A percentile compares a stretch with the other conserved stretches of the same genome.
Conservation (phyloP, 2,888 invertebrate species). For the Pyralis farinalis region DNA sequence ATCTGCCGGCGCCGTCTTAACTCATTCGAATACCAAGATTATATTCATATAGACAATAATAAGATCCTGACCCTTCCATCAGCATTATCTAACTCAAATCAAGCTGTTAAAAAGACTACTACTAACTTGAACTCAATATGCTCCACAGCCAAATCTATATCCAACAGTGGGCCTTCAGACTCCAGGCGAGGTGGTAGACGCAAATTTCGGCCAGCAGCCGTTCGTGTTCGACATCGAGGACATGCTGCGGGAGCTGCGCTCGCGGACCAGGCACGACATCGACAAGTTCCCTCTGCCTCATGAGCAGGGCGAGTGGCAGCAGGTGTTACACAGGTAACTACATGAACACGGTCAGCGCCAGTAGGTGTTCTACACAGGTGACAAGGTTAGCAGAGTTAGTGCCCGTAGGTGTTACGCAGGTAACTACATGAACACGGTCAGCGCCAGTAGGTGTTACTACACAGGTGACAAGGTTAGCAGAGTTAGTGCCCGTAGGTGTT, state of each 20-base stretch:
- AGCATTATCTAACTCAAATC: too few species aligned
- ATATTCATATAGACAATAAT: too few species aligned
- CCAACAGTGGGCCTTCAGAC: conserved; percentile 99
- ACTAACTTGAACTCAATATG: too few species aligned
- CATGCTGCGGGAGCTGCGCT: conserved; percentile 95
- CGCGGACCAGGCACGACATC: conserved; percentile 90
- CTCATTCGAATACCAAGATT: too few species aligned
- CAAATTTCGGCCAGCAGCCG: conserved; percentile 98
- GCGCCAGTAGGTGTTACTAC: too few species aligned
- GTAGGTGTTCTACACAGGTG: too few species aligned
- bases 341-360: too few species aligned
- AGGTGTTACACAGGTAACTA: conserved; percentile 91
- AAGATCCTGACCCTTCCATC: too few species aligned
- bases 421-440: too few species aligned
- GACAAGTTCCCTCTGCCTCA: conserved; percentile 93
- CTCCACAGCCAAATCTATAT: conserved; percentile 92
- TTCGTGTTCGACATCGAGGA: conserved; percentile 99
- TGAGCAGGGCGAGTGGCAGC: conserved; percentile 95
- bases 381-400: conserved; percentile 87
- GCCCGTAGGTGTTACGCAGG: conserved; percentile 96
- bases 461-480: conserved; percentile 66
- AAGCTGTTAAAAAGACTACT: too few species aligned
- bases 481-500: conserved; percentile 96
- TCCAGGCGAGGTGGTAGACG: conserved; percentile 98
- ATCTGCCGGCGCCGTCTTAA: too few species aligned